Base-by-base conservation (phyloP, 2,113 vertebrate species). In the Nesoenas mayeri region DNA sequence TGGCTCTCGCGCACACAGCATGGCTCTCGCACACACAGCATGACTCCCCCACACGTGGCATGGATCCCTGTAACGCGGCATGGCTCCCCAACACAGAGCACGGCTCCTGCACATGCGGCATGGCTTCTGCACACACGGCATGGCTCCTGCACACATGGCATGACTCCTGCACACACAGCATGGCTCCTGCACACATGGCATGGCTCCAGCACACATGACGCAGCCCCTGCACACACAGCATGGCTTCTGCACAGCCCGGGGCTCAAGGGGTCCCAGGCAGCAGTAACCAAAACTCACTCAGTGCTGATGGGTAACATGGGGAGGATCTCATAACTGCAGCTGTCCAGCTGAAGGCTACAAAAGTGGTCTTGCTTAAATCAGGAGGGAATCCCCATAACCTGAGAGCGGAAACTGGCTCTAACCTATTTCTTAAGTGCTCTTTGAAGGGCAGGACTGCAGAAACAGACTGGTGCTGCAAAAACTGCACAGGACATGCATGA, bases 401-500 rank as follows among this genome's bases (percentile, higher is more conserved):
- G 32, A 60, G 40, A 67, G 62, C 15, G 64, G n/a, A 75, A 85
- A 24, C 21, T 26, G 56, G 9, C 42, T 71, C 38, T 56, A 20
- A n/a, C 4, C 19, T 71, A 4, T 50, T 53, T 51, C 47, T 67
- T 51, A n/a, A 42, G 51, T 2, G 1, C 11, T n/a, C 56, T 75
- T 47, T 26, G 50, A 75, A 72, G 32, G 31, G 24, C 3, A 0
- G 72, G 32, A 32, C 44, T 77, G 51, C 38, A 67, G 65, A 60
- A 85, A 34, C 25, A 75, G 17, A 5, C 8, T 12, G 20, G 36
- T 10, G 25, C 40, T 77, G 73, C 21, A 62, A 25, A 73, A 70
- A 15, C 64, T 44, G 15, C 13, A 5, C 9, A 0, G 1, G 65
- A 17, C 24, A 10, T 1, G 1, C 1, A 1, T 0, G 11, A n/a